These are phyloP conservation scores for Camelus bactrianus DNA, from an alignment of 2,113 vertebrate species.

Conservation along the genomic window DNA sequence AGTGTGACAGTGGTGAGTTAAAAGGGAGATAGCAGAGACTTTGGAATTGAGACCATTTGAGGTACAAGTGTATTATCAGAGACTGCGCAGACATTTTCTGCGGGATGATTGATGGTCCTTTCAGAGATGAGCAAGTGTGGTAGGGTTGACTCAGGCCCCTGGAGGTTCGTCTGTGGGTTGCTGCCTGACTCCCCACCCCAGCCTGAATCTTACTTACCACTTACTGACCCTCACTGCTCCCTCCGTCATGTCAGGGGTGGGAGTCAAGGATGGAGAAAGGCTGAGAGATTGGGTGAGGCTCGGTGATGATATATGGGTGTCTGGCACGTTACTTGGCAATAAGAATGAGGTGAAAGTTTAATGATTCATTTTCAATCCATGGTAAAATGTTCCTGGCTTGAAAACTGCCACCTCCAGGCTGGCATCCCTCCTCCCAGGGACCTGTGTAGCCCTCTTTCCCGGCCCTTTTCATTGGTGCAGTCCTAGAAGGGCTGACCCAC, in stretches of 20 bases:
- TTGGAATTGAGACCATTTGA: conserved; percentile 52
- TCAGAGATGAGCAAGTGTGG: conserved; percentile 13
- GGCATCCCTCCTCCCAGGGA: background rate
- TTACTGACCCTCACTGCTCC: background rate
- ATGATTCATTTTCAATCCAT: conserved; percentile 35
- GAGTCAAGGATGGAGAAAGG: background rate
- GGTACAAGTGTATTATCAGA: conserved; percentile 3
- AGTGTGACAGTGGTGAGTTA: conserved; percentile 53
- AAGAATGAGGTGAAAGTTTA: background rate
- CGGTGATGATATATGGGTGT: background rate
- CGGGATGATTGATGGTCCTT: background rate
- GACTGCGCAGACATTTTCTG: background rate
- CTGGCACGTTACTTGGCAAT: background rate
- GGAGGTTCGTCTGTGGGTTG: background rate
- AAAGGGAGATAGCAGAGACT: conserved; percentile 59
- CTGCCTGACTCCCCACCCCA: background rate
- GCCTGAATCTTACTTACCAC: background rate
- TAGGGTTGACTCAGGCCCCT: background rate
- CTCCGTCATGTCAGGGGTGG: background rate
- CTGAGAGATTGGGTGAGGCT: background rate
- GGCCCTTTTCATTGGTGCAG: background rate
- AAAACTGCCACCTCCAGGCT: background rate
- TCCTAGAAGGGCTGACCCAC: background rate
- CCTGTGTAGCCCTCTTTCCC: background rate
- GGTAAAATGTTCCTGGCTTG: background rate